A percentile compares a stretch with the other conserved stretches of the same genome.
phyloP scores from a whole-genome alignment of 2,888 invertebrate genomes.

The Drosophila meridionalis region DNA sequence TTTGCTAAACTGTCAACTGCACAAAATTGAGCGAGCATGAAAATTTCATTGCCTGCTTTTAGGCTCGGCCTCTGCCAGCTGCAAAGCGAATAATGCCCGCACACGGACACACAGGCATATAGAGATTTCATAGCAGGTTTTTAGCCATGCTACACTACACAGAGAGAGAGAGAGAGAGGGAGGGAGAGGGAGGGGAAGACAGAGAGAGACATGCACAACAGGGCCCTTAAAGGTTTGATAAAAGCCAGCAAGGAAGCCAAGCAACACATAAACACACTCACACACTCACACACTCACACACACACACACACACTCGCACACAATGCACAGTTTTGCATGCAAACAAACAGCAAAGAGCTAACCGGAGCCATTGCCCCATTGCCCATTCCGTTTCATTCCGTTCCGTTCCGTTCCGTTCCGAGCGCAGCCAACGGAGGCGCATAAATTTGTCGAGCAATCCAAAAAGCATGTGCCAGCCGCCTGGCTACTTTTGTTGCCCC shows the following conservation, averaged over 20 bases:
- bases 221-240: slow-evolving; percentile 56
- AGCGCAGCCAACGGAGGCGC: slow-evolving; percentile 47
- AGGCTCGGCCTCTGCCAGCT: slow-evolving; percentile 40
- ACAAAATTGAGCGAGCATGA: slow-evolving; percentile 60
- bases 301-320: not conserved
- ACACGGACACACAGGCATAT: slow-evolving; percentile 13
- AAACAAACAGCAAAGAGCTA: slow-evolving; percentile 46
- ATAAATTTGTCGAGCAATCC: slow-evolving; percentile 66
- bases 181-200: slow-evolving; percentile 3
- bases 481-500: slow-evolving; percentile 54
- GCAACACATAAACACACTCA: slow-evolving; percentile 18
- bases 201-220: slow-evolving; percentile 18
- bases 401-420: slow-evolving; percentile 19
- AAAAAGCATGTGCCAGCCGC: slow-evolving; percentile 58
- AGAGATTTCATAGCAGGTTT: slow-evolving; percentile 46
- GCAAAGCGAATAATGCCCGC: slow-evolving; percentile 49
- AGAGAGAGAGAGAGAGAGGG: slow-evolving; percentile 10
- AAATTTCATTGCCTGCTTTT: slow-evolving; percentile 66
- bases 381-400: slow-evolving; percentile 35
- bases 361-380: slow-evolving; percentile 46
- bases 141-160: slow-evolving; percentile 35
- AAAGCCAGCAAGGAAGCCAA: slow-evolving; percentile 40
- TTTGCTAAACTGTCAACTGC: slow-evolving; percentile 50
- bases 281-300: slow-evolving; percentile 5
- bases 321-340: slow-evolving; percentile 14